Evolutionary conservation across 2,888 invertebrate species (phyloP).

Genomic region (Mylabris sibirica): DNA sequence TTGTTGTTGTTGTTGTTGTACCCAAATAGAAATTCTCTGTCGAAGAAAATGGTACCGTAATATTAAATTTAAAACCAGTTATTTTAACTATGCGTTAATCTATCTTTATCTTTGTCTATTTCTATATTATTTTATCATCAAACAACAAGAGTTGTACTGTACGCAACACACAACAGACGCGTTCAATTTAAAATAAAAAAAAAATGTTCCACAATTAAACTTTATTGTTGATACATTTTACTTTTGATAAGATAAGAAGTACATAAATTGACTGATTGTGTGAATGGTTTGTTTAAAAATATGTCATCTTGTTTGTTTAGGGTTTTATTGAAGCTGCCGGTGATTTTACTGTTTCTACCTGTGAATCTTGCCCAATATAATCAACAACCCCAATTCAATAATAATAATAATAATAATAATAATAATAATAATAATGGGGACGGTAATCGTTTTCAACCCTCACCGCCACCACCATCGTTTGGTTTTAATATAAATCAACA

Average conservation of each 20-base stretch:
- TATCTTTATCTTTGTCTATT: constrained; percentile 18
- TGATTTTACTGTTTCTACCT: not conserved
- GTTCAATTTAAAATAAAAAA: too few species aligned
- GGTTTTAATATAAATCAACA: constrained; percentile 15
- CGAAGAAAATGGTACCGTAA: constrained; percentile 36
- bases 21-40: not conserved
- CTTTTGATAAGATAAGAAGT: not conserved
- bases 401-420: too few species aligned
- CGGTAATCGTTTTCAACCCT: constrained; percentile 9
- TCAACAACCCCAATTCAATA: constrained; percentile 17
- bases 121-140: too few species aligned
- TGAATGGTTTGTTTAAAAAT: not conserved
- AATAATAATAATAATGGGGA: constrained; percentile 4
- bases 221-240: not conserved
- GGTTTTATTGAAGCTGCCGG: not conserved
- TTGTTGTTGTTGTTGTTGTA: constrained; percentile 1
- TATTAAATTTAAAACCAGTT: constrained; percentile 33
- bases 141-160: too few species aligned
- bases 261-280: not conserved
- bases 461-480: not conserved
- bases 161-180: too few species aligned
- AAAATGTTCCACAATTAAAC: too few species aligned
- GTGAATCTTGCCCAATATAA: constrained; percentile 13
- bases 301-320: constrained; percentile 8
- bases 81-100: constrained; percentile 29